These are phyloP conservation scores for Apotomis turbidana DNA, from an alignment of 2,888 invertebrate genomes.

Conservation along the genomic window DNA sequence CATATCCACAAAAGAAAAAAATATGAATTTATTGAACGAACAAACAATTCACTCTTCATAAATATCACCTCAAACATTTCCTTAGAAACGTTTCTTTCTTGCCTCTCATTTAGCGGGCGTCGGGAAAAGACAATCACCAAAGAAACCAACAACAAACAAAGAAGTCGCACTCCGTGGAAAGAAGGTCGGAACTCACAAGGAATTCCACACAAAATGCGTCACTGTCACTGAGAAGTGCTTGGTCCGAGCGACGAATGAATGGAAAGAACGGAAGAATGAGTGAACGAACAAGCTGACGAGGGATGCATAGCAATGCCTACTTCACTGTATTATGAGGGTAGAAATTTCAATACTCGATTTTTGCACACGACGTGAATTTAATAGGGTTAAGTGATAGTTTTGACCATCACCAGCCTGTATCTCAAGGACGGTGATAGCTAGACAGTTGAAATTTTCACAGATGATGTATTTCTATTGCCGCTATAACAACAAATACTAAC, in stretches of 20 bases:
- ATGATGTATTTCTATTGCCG: no score
- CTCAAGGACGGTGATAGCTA: no score
- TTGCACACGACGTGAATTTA: constrained; percentile 35
- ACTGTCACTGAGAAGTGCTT: not conserved
- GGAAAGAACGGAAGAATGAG: constrained; percentile 29
- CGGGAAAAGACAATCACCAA: constrained; percentile 34
- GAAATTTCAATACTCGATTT: constrained; percentile 36
- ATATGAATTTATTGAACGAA: not conserved
- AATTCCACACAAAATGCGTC: not conserved
- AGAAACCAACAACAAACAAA: constrained; percentile 37
- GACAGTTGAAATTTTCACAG: no score
- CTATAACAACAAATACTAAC: no score
- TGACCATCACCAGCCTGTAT: not conserved
- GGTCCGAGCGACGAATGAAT: constrained; percentile 17
- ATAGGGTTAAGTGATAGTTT: not conserved
- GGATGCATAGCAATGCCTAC: constrained; percentile 36
- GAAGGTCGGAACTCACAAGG: constrained; percentile 19
- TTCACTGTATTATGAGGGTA: constrained; percentile 30
- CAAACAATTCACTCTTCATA: not conserved
- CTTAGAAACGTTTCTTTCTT: constrained; percentile 16
- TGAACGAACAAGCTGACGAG: constrained; percentile 28
- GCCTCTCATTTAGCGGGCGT: constrained; percentile 32
- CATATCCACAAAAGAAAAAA: no score
- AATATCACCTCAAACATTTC: constrained; percentile 18
- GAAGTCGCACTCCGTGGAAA: not conserved